Conservation (phyloP, 2,113 vertebrate species). For the Rhynchomys soricoides region DNA sequence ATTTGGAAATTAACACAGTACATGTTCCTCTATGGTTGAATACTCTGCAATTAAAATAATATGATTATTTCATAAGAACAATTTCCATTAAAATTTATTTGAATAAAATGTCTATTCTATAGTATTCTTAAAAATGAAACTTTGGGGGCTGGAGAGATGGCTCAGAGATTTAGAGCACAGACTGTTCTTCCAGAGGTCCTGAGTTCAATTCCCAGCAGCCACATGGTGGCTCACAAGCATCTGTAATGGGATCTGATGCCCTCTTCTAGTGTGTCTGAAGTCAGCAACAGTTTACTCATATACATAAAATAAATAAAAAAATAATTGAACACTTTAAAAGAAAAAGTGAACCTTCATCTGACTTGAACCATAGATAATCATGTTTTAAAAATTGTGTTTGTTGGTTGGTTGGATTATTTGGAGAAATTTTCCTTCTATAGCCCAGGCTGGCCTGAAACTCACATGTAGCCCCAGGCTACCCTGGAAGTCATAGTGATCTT, state of each 20-base stretch:
- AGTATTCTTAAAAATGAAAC: not conserved
- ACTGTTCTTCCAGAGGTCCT: too few relatives aligned
- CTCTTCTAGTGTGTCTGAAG: too few relatives aligned
- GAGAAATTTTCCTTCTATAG: not conserved
- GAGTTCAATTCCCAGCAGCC: too few relatives aligned
- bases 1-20: not conserved
- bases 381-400: not conserved
- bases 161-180: too few relatives aligned
- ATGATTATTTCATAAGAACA: not conserved
- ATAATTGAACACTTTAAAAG: too few relatives aligned
- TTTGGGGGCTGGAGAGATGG: too few relatives aligned
- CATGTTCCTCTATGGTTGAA: not conserved
- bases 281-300: too few relatives aligned
- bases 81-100: slow-evolving; percentile 6
- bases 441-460: not conserved
- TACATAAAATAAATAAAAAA: too few relatives aligned
- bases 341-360: not conserved
- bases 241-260: too few relatives aligned
- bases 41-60: slow-evolving; percentile 11
- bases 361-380: not conserved
- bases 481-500: not conserved
- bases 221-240: too few relatives aligned
- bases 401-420: not conserved
- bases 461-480: not conserved
- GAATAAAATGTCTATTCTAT: not conserved